Conservation (phyloP, 2,113 vertebrate genomes). For the Merops nubicus region DNA sequence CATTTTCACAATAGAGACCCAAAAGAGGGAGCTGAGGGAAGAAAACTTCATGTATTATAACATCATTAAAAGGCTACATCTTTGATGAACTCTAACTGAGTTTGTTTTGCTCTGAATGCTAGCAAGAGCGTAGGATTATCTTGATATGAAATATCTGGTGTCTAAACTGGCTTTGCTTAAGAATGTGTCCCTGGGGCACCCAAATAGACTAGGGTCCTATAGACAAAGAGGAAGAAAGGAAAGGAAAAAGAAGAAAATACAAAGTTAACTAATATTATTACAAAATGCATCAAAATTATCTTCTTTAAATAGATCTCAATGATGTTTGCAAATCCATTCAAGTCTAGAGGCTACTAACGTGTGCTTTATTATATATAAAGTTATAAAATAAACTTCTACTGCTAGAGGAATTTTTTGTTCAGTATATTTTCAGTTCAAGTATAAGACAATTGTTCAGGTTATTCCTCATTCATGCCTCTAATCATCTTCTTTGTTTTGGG, state of each 20-base stretch:
- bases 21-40: background rate
- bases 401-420: background rate
- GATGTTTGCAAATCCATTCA: background rate
- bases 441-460: background rate
- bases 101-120: background rate
- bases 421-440: no score
- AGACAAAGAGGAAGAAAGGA: background rate
- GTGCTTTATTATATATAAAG: background rate
- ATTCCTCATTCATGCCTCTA: accelerated
- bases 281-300: background rate
- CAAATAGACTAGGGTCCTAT: background rate
- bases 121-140: background rate
- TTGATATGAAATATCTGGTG: background rate
- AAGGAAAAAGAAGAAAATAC: background rate
- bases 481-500: background rate
- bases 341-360: background rate
- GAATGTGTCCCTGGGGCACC: background rate
- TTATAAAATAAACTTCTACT: background rate
- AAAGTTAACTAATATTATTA: background rate
- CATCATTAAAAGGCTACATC: background rate
- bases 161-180: background rate
- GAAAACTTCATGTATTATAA: background rate
- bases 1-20: background rate
- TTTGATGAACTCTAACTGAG: background rate
- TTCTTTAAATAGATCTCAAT: background rate